Evolutionary conservation across 2,888 invertebrate species (phyloP), one percentile per base, ranked within the genome.

Genomic region (Trachelus troglodyta): DNA sequence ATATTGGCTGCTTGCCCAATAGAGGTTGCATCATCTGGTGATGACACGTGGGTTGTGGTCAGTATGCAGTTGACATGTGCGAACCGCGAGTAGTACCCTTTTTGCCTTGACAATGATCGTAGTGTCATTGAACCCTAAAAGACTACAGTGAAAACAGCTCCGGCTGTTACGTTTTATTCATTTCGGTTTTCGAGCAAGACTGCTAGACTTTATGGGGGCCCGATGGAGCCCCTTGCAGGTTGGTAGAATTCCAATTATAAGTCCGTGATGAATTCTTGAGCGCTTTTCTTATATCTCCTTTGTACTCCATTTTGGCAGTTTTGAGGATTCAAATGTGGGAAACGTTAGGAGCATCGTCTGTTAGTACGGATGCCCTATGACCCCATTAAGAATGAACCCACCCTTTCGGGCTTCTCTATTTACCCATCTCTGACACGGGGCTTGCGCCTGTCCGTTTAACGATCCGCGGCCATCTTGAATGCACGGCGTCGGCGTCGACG

Each of bases 361-460:
- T 34, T 31, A 34, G 34, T 71, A 31, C 71, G 34, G 31, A 12
- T 71, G 71, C 31, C 33, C 71, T 31, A 30, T 34, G 71, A 71
- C 71, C 71, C 31, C 15, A 31, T 33, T 71, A 34, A 31, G 71
- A 71, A 71, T 11, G 71, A 33, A 31, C 31, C 33, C 71, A 30
- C 31, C 71, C 71, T 71, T 34, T 31, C 71, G 30, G 71, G 71
- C 71, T 71, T 34, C 12, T 71, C 71, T 31, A 71, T 71, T 31
- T 34, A 31, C 71, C 71, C 71, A 78, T 81, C 76, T 75, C 33
- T 76, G 79, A 80, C 23, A 56, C 56, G 56, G 85, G 83, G 86
- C 77, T 84, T 90, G 89, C 89, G 89, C 90, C 86, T 84, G 85
- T 84, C 83, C 85, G 82, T 85, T 88, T 87, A 88, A 88, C 88